These are phyloP conservation scores for Pseudorhombus dupliciocellatus DNA, from an alignment of 2,113 vertebrate genomes.

Conservation along the genomic window DNA sequence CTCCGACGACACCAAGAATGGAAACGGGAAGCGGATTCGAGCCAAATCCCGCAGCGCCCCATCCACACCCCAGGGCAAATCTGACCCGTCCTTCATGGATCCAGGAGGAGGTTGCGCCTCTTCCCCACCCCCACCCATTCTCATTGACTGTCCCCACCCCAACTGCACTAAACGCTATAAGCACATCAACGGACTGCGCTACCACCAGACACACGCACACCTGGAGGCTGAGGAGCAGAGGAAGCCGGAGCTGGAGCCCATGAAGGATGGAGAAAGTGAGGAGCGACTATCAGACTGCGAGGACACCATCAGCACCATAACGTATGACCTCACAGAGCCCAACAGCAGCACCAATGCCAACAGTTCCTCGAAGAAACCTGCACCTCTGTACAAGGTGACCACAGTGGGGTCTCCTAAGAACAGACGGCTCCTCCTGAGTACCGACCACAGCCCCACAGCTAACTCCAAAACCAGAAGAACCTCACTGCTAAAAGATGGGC, in stretches of 20 bases:
- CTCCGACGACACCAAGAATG: slow-evolving; percentile 87
- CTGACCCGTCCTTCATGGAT: slow-evolving; percentile 91
- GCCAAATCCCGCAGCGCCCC: slow-evolving; percentile 96
- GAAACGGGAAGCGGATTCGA: slow-evolving; percentile 92
- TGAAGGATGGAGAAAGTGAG: slow-evolving; percentile 85
- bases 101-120: slow-evolving; percentile 84
- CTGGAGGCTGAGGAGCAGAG: slow-evolving; percentile 88
- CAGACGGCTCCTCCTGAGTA: slow-evolving; percentile 88
- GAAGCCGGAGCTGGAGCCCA: slow-evolving; percentile 91
- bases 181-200: slow-evolving; percentile 97
- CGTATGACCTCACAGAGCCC: slow-evolving; percentile 88
- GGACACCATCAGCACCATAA: slow-evolving; percentile 85
- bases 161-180: slow-evolving; percentile 99
- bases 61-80: slow-evolving; percentile 93
- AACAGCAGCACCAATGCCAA: slow-evolving; percentile 73
- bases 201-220: slow-evolving; percentile 98
- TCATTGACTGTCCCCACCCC: slow-evolving; percentile 98
- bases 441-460: slow-evolving; percentile 81
- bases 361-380: slow-evolving; percentile 83
- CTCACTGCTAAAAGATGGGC: slow-evolving; percentile 90
- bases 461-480: slow-evolving; percentile 89
- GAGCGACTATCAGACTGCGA: slow-evolving; percentile 96
- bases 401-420: slow-evolving; percentile 90
- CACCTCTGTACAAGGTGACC: slow-evolving; percentile 85
- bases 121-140: slow-evolving; percentile 89